phyloP scores from a whole-genome alignment of 1,140 invertebrate species.

The Leptopilina boulardi region DNA sequence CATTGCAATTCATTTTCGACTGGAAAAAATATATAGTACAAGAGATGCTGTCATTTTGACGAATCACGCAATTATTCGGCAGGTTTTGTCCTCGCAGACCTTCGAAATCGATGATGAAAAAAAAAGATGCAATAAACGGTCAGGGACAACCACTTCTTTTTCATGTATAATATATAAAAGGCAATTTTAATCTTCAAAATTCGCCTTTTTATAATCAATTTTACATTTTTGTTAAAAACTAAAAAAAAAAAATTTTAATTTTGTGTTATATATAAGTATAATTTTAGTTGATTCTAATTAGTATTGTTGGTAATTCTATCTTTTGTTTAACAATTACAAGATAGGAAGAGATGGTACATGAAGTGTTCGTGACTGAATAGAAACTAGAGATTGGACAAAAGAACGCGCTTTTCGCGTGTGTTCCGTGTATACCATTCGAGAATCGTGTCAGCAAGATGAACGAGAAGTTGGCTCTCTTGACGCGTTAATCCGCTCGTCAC shows the following conservation, averaged over 20 bases:
- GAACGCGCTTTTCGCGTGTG: slow-evolving; percentile 14
- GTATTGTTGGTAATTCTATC: too few species aligned
- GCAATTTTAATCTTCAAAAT: neutral
- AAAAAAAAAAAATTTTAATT: too few species aligned
- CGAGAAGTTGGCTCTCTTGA: slow-evolving; percentile 15
- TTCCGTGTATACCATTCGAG: neutral
- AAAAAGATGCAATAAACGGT: neutral
- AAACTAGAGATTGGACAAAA: neutral
- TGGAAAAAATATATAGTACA: slow-evolving; percentile 3
- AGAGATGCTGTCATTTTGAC: neutral
- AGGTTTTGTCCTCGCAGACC: neutral
- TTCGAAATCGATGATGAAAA: neutral
- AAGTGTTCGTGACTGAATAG: slow-evolving; percentile 1
- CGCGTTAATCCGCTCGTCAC: slow-evolving; percentile 17
- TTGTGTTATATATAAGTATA: neutral
- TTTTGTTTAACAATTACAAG: neutral
- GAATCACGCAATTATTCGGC: neutral
- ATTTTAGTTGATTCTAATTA: too few species aligned
- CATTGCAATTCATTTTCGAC: neutral
- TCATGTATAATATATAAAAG: too few species aligned
- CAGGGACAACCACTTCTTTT: neutral
- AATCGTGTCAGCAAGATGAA: slow-evolving; percentile 26
- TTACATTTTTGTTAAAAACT: too few species aligned
- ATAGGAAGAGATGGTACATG: neutral
- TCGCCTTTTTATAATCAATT: too few species aligned